phyloP scores from a whole-genome alignment of 1,140 invertebrate species.

The Drosophila funebris region DNA sequence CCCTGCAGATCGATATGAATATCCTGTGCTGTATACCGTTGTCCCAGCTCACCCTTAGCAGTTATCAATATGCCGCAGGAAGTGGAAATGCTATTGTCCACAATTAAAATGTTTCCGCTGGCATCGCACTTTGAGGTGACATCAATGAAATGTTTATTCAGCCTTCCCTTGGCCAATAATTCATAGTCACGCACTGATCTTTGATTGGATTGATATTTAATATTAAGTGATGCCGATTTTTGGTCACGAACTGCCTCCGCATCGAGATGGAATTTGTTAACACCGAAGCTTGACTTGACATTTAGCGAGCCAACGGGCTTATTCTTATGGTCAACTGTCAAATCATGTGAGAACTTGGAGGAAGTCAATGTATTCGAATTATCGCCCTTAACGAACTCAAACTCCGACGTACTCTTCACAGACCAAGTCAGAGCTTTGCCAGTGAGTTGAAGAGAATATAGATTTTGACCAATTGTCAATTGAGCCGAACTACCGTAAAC shows the following conservation, averaged over 20 bases:
- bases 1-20: slow-evolving; percentile 67
- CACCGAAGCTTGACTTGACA: slow-evolving; percentile 34
- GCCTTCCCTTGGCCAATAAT: slow-evolving; percentile 55
- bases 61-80: slow-evolving; percentile 69
- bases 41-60: slow-evolving; percentile 67
- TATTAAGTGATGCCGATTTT: slow-evolving; percentile 40
- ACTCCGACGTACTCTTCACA: slow-evolving; percentile 12
- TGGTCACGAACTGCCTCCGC: slow-evolving; percentile 49
- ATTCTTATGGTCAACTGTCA: slow-evolving; percentile 48
- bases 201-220: slow-evolving; percentile 66
- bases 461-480: slow-evolving; percentile 35
- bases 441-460: slow-evolving; percentile 36
- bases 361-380: slow-evolving; percentile 31
- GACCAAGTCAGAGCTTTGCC: slow-evolving; percentile 54
- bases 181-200: slow-evolving; percentile 75
- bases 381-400: slow-evolving; percentile 42
- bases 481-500: slow-evolving; percentile 60
- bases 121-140: slow-evolving; percentile 55
- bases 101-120: slow-evolving; percentile 52
- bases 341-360: slow-evolving; percentile 41
- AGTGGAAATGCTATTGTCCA: slow-evolving; percentile 63
- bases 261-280: slow-evolving; percentile 54
- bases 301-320: slow-evolving; percentile 44
- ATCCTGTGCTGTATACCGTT: slow-evolving; percentile 61
- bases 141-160: slow-evolving; percentile 69